A percentile compares a stretch with the other conserved stretches of the same genome.
phyloP scores from a whole-genome alignment of 2,888 invertebrate species.

The Petrolisthes manimaculis region DNA sequence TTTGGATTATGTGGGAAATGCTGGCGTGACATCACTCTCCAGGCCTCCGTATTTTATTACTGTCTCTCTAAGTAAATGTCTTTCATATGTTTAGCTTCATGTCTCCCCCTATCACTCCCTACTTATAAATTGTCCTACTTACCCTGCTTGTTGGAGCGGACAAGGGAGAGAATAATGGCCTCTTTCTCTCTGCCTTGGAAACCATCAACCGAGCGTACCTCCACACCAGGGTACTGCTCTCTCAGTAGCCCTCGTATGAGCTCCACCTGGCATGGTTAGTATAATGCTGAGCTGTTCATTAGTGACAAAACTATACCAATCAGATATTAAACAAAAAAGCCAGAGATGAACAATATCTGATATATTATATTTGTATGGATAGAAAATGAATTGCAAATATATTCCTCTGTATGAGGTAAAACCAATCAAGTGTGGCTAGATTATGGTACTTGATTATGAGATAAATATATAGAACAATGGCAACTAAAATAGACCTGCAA shows the following conservation, averaged over 20 bases:
- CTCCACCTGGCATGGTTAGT: conserved; percentile 70
- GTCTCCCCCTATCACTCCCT: not conserved
- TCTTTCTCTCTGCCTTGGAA: conserved; percentile 77
- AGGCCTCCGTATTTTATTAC: not conserved
- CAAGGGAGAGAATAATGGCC: conserved; percentile 74
- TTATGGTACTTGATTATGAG: too few relatives aligned
- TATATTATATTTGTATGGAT: too few relatives aligned
- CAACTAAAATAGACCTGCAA: conserved; percentile 70
- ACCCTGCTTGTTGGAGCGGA: conserved; percentile 73
- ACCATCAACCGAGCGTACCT: conserved; percentile 75
- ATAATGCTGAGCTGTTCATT: too few relatives aligned
- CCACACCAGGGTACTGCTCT: conserved; percentile 68
- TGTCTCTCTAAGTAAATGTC: not conserved
- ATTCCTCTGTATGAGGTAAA: too few relatives aligned
- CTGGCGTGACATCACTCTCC: too few relatives aligned
- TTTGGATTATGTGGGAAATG: too few relatives aligned
- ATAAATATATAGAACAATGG: too few relatives aligned
- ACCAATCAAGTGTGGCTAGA: too few relatives aligned
- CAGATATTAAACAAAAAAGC: too few relatives aligned
- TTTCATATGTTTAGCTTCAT: not conserved
- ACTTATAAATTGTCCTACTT: not conserved
- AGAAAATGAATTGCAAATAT: too few relatives aligned
- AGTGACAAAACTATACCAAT: too few relatives aligned
- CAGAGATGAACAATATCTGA: too few relatives aligned
- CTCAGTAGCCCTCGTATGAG: conserved; percentile 70